These are phyloP conservation scores for Phaonia tiefii DNA, from an alignment of 2,888 invertebrate species.

Conservation along the genomic window DNA sequence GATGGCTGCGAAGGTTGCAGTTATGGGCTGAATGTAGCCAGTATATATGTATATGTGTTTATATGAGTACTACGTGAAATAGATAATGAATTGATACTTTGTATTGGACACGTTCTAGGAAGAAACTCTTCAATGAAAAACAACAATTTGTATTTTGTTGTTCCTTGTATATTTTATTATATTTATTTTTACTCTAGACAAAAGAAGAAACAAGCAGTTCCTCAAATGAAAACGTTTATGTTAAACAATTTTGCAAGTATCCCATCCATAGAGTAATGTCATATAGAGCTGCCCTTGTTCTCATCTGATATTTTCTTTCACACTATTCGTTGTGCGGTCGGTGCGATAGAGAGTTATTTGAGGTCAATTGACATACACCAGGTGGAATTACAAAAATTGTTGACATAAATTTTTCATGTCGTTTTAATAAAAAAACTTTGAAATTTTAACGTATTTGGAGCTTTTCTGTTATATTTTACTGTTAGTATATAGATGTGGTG, in stretches of 20 bases:
- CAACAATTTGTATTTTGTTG: conserved; percentile 20
- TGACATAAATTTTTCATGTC: too few species aligned
- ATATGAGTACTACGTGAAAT: not conserved
- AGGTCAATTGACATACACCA: too few species aligned
- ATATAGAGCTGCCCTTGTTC: too few species aligned
- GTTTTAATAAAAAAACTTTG: too few species aligned
- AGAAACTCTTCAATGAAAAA: conserved; percentile 7
- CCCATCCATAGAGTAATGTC: not conserved
- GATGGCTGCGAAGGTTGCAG: not conserved
- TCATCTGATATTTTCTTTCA: too few species aligned
- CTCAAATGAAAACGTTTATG: conserved; percentile 36
- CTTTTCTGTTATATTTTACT: too few species aligned
- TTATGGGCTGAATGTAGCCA: not conserved
- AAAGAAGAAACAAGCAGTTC: conserved; percentile 33
- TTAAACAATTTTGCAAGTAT: conserved; percentile 20
- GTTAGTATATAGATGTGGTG: too few species aligned
- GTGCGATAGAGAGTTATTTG: too few species aligned
- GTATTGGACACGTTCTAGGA: conserved; percentile 43
- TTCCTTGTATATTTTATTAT: conserved; percentile 5
- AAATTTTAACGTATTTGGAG: too few species aligned
- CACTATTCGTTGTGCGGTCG: too few species aligned
- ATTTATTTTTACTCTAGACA: not conserved
- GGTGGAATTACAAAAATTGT: too few species aligned
- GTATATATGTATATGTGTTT: not conserved
- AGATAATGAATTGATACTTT: conserved; percentile 35